A percentile compares a stretch with the other conserved stretches of the same genome.
Evolutionary conservation across 2,113 vertebrate genomes (phyloP).

Genomic region (Peromyscus leucopus): DNA sequence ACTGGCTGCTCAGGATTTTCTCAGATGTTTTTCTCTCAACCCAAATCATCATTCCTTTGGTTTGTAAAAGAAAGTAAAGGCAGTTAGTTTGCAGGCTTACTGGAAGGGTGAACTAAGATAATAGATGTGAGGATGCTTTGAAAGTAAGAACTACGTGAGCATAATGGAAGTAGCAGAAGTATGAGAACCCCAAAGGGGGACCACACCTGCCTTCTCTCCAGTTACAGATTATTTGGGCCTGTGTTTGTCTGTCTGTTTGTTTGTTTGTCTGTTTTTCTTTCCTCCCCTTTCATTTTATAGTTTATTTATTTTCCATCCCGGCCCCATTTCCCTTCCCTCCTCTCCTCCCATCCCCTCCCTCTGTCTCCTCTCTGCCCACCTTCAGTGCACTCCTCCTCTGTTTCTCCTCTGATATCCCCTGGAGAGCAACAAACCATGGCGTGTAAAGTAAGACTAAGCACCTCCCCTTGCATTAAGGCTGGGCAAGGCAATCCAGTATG

Average conservation of each 20-base stretch:
- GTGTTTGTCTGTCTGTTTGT: neutral
- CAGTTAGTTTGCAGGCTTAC: neutral
- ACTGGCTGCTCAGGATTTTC: constrained; percentile 35
- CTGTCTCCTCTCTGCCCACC: neutral
- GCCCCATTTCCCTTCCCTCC: neutral
- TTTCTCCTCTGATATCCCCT: neutral
- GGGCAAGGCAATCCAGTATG: neutral
- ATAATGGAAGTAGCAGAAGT: neutral
- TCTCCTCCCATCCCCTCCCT: neutral
- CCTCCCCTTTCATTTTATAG: neutral
- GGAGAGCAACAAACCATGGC: neutral
- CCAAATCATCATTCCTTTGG: neutral
- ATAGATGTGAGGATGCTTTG: constrained; percentile 27
- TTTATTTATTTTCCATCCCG: neutral
- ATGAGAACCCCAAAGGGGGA: neutral
- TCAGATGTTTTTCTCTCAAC: constrained; percentile 33
- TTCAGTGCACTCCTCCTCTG: neutral
- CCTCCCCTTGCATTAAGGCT: neutral
- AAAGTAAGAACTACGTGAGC: neutral
- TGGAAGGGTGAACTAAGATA: neutral
- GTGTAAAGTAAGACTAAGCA: neutral
- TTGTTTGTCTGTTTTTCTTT: neutral
- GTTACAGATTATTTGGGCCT: neutral
- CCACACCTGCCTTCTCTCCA: neutral
- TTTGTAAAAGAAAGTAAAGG: constrained; percentile 30